Evolutionary conservation across 2,113 vertebrate genomes (phyloP), one percentile per base, ranked within the genome.

Genomic region (Pseudolaguvia tuberculata): DNA sequence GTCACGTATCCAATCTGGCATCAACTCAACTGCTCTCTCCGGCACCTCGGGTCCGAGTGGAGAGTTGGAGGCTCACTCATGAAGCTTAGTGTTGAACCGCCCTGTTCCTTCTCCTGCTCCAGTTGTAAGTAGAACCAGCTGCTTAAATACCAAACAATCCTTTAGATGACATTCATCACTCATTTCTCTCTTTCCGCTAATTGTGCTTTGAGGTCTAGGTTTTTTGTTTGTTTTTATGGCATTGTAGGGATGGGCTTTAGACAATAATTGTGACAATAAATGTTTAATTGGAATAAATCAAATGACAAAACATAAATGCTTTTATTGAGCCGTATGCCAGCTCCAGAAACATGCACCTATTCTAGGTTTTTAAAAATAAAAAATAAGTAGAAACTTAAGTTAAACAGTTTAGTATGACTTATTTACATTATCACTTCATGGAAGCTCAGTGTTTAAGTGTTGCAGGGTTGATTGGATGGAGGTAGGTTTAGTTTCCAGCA

Each of bases 101-200:
- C 73, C 25, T 76, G 62, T n/a, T n/a, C n/a, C n/a, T n/a, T n/a
- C 69, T 63, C 72, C 73, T 72, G 67, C 27, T 45, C 79, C 69
- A 70, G 67, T 53, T 76, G 80, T 81, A 69, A 81, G 80, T 81
- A 63, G 55, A 14, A 20, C 21, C 68, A 21, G 50, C 10, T 8
- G 4, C 7, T 8, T 17, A 20, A n/a, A 2, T 5, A 14, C 9
- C 4, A 15, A 53, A 63, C 8, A 11, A 8, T 58, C 18, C 6
- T 42, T 42, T 42, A 42, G 57, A 58, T 31, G 3, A 50, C 18
- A 18, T 48, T 27, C 5, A 20, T 31, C 15, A 35, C 29, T 61
- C 9, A n/a, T 35, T 4, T 35, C 6, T 35, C 31, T 39, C 4
- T 0, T 4, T 21, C 31, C 21, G 31, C 39, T 47, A 14, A 63